Percentiles rank a stretch among this genome's conserved stretches.
Conservation (phyloP, 2,797 vertebrate genomes). For the Pyrocephalus nanus region DNA sequence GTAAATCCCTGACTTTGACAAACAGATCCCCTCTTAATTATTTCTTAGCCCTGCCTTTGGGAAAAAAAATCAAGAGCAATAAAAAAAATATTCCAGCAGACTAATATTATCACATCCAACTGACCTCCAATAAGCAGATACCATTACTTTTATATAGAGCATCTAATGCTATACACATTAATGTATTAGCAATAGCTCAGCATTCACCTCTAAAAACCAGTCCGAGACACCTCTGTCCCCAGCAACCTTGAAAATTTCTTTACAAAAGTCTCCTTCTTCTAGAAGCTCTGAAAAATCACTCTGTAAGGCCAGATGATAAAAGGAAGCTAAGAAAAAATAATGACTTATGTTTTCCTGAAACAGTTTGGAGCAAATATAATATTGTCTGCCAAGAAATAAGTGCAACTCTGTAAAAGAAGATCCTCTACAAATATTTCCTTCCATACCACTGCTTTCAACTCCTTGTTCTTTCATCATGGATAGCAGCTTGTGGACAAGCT, state of each 20-base stretch:
- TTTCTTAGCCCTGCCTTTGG: neutral
- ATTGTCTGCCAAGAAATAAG: neutral
- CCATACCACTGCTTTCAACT: neutral
- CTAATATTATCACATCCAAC: neutral
- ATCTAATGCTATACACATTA: neutral
- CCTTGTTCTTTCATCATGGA: neutral
- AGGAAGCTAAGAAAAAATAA: neutral
- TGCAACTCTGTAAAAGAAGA: neutral
- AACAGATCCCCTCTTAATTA: neutral
- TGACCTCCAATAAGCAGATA: accelerated
- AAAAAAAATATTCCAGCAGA: neutral
- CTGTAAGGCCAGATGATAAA: neutral
- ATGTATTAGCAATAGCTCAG: neutral
- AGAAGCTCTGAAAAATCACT: neutral
- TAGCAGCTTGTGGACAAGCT: neutral
- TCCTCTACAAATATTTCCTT: neutral
- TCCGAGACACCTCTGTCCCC: neutral
- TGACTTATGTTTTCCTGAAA: neutral
- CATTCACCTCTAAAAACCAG: neutral
- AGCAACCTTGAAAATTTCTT: neutral
- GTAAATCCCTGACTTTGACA: neutral
- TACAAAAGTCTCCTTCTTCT: neutral
- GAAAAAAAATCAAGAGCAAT: neutral
- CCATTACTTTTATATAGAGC: neutral
- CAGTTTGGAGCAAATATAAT: neutral